These are phyloP conservation scores for Spinibarbus caldwelli DNA, from an alignment of 2,797 vertebrate species.

Conservation along the genomic window DNA sequence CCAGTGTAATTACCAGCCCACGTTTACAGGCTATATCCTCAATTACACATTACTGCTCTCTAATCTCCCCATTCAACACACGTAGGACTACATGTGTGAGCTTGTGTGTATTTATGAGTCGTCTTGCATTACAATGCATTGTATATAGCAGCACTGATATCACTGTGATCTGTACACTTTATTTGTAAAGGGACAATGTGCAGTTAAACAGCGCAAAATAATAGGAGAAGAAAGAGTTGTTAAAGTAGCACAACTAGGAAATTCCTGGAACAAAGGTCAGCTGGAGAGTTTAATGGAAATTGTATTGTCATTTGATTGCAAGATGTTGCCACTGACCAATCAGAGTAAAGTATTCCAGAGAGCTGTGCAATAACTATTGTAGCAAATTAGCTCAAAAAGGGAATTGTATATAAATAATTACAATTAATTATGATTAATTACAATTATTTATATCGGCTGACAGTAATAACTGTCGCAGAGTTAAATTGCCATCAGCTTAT, in stretches of 20 bases:
- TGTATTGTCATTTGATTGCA: not conserved
- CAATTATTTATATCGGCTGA: too few species aligned
- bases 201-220: not conserved
- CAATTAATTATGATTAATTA: too few species aligned
- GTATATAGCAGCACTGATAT: not conserved
- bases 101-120: slow-evolving; percentile 23
- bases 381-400: too few species aligned
- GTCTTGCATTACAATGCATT: slow-evolving; percentile 2
- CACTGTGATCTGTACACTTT: not conserved
- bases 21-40: slow-evolving; percentile 51
- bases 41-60: slow-evolving; percentile 53
- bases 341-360: not conserved
- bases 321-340: not conserved
- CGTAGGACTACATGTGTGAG: not conserved
- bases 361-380: not conserved
- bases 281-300: not conserved
- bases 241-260: not conserved
- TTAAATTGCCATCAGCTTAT: too few species aligned
- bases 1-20: slow-evolving; percentile 56
- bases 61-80: slow-evolving; percentile 44
- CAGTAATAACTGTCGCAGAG: too few species aligned
- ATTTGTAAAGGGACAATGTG: not conserved
- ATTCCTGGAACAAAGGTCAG: not conserved
- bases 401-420: too few species aligned
- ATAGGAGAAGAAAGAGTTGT: not conserved